Percentiles rank a stretch among this genome's conserved stretches.
Evolutionary conservation across 2,113 vertebrate genomes (phyloP).

Genomic region (Python bivittatus): DNA sequence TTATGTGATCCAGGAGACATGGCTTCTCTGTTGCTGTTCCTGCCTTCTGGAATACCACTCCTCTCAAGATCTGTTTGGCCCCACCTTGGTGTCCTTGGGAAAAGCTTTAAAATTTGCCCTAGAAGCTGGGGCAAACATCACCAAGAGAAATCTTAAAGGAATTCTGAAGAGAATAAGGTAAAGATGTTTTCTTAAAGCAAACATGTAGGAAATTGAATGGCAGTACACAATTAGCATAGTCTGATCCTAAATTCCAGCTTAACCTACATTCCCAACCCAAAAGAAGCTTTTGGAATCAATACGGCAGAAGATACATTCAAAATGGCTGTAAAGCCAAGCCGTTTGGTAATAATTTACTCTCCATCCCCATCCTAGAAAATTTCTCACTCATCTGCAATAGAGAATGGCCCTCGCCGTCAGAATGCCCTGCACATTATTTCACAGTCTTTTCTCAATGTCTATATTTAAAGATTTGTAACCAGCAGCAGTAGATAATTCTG

Average conservation of each 20-base stretch:
- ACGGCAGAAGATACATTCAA: not conserved
- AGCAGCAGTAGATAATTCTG: not conserved
- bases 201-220: not conserved
- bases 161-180: too few species aligned
- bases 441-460: not conserved
- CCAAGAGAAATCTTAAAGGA: too few species aligned
- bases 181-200: too few species aligned
- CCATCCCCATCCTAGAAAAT: too few species aligned
- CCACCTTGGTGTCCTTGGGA: too few species aligned
- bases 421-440: not conserved
- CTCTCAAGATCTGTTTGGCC: too few species aligned
- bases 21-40: too few species aligned
- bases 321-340: not conserved
- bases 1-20: too few species aligned
- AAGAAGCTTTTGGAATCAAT: not conserved
- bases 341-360: not conserved
- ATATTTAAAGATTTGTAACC: not conserved
- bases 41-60: too few species aligned
- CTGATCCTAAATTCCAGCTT: not conserved
- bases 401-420: not conserved
- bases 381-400: not conserved
- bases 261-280: not conserved
- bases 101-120: too few species aligned
- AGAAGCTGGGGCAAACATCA: too few species aligned
- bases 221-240: not conserved